Base-by-base conservation (phyloP, 1,140 invertebrate species). In the Drosophila biarmipes region DNA sequence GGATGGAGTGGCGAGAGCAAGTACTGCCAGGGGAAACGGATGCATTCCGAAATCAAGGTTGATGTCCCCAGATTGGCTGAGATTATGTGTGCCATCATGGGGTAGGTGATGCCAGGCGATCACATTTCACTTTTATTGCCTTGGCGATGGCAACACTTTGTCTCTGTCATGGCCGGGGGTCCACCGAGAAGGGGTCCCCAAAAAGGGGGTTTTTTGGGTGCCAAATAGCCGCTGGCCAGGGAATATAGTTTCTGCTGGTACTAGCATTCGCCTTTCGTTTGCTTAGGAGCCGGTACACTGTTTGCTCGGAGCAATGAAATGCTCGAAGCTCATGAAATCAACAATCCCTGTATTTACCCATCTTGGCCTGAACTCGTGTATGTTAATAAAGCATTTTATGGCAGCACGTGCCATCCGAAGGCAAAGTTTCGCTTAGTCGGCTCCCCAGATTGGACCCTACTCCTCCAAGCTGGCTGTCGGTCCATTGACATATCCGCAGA, bases 361-460 rank as follows among this genome's bases (percentile, higher is more conserved):
- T 42, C 40, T 19, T 43, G 40, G 40, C 42, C 21, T 27, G 37
- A 56, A 56, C 27, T 21, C 24, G 52, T 62, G 72, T 69, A 87
- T 81, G 82, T 73, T 86, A 86, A 89, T 86, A 82, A 82, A 82
- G 52, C 43, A 75, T 87, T 87, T 86, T 87, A 86, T 86, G 74
- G 45, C 64, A 76, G 74, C 84, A 75, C 66, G 80, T 85, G 76
- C 19, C 38, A 34, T 61, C 38, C 24, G 24, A 11, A 24, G 27
- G 14, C 38, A 52, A 56, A 53, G 53, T 68, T 73, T 54, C 56
- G 55, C 48, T 51, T 58, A 42, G 72, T 55, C 43, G 68, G 52
- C 73, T 74, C 52, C 21, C 15, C 48, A 56, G 57, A 34, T 15
- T 11, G 53, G 51, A 35, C 37, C 45, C 54, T 21, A 48, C 48